Evolutionary conservation across 2,797 vertebrate species (phyloP).

Genomic region (Sus cebifrons): DNA sequence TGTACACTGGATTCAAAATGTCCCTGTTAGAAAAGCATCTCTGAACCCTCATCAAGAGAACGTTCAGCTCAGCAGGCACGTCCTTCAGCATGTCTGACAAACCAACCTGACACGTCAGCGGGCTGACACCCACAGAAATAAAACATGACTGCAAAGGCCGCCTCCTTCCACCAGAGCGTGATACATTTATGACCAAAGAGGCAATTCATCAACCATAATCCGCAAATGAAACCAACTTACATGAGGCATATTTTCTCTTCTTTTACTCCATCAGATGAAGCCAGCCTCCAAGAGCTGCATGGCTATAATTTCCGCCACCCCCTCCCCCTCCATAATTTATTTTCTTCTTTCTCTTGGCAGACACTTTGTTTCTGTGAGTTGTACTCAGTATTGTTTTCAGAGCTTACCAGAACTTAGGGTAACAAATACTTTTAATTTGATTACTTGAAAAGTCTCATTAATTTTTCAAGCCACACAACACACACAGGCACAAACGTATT

Average conservation of each 20-base stretch:
- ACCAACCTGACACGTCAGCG: background rate
- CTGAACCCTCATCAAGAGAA: background rate
- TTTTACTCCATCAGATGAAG: background rate
- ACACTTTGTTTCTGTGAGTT: constrained; percentile 63
- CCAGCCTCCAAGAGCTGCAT: background rate
- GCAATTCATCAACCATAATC: background rate
- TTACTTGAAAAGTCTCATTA: constrained; percentile 75
- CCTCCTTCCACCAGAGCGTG: background rate
- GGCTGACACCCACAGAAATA: background rate
- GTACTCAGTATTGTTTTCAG: constrained; percentile 60
- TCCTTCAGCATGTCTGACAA: background rate
- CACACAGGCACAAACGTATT: background rate
- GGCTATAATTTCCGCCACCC: background rate
- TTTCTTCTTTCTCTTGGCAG: background rate
- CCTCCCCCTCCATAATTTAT: background rate
- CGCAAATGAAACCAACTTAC: background rate
- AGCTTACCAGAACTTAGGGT: constrained; percentile 55
- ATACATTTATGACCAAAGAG: background rate
- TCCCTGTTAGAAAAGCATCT: background rate
- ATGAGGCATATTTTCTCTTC: background rate
- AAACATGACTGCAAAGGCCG: background rate
- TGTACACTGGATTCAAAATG: background rate
- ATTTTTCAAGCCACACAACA: constrained; percentile 73
- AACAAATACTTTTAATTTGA: constrained; percentile 73
- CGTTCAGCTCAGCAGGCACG: background rate